Percentiles rank a stretch among this genome's conserved stretches.
Evolutionary conservation across 2,113 vertebrate genomes (phyloP).

Genomic region (Nothobranchius furzeri): DNA sequence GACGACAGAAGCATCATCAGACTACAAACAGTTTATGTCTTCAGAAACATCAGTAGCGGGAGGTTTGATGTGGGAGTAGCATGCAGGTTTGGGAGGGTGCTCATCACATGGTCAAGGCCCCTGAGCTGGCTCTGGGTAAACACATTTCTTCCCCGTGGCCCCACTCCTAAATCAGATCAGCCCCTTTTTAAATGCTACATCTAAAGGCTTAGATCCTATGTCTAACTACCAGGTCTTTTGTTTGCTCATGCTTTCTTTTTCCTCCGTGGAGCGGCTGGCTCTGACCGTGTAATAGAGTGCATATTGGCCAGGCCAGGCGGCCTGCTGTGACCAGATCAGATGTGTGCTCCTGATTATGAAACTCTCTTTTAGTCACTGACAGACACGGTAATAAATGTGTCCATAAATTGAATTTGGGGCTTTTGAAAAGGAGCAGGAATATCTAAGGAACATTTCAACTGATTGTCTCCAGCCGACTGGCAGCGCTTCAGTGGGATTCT

Average conservation of each 20-base stretch:
- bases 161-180: conserved; percentile 72
- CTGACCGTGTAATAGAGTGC: conserved; percentile 77
- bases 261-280: conserved; percentile 68
- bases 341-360: conserved; percentile 95
- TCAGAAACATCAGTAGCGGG: conserved; percentile 53
- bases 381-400: conserved; percentile 99
- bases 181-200: conserved; percentile 58
- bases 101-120: conserved; percentile 59
- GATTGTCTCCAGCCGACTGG: conserved; percentile 96
- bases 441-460: conserved; percentile 94
- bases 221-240: conserved; percentile 76
- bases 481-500: conserved; percentile 91
- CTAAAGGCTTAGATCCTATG: conserved; percentile 65
- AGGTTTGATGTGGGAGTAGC: conserved; percentile 41
- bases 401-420: conserved; percentile 99
- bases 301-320: conserved; percentile 74
- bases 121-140: conserved; percentile 53
- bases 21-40: conserved; percentile 64
- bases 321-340: conserved; percentile 80
- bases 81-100: conserved; percentile 42
- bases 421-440: conserved; percentile 93
- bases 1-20: conserved; percentile 63
- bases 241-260: conserved; percentile 78
- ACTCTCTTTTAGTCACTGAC: conserved; percentile 91
- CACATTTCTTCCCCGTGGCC: conserved; percentile 67